Conservation (phyloP, 2,113 vertebrate genomes). For the Nicator chloris region DNA sequence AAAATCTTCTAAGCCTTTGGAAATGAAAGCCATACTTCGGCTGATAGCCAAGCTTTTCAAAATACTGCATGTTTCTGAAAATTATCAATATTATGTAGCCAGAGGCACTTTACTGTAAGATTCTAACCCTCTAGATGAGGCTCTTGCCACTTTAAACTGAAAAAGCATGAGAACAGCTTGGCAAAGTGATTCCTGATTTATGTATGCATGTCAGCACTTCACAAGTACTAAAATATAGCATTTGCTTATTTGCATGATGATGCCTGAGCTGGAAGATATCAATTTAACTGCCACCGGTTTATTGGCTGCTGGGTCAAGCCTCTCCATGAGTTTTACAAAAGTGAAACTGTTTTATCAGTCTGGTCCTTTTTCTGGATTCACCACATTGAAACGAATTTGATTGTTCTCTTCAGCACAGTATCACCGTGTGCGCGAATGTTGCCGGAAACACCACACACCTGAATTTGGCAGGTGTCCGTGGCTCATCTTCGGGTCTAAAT, state of each 20-base stretch:
- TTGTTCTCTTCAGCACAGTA: background rate
- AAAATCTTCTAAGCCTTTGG: background rate
- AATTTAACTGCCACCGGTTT: background rate
- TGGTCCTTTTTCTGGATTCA: background rate
- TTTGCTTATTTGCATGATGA: constrained; percentile 23
- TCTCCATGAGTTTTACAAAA: background rate
- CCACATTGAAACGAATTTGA: background rate
- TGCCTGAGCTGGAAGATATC: background rate
- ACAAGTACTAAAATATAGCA: constrained; percentile 10
- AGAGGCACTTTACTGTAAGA: background rate
- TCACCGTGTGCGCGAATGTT: background rate
- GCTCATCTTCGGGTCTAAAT: background rate
- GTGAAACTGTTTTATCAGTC: background rate
- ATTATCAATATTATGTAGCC: background rate
- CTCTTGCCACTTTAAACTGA: background rate
- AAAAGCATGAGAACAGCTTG: background rate
- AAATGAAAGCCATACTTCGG: background rate
- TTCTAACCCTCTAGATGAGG: background rate
- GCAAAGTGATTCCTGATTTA: constrained; percentile 6
- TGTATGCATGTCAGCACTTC: constrained; percentile 36
- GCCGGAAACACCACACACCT: background rate
- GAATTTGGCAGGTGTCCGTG: background rate
- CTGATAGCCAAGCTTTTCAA: background rate
- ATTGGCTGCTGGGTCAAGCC: background rate
- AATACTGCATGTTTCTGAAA: background rate